Conservation (phyloP, 2,113 vertebrate species). For the Tragelaphus strepsiceros region DNA sequence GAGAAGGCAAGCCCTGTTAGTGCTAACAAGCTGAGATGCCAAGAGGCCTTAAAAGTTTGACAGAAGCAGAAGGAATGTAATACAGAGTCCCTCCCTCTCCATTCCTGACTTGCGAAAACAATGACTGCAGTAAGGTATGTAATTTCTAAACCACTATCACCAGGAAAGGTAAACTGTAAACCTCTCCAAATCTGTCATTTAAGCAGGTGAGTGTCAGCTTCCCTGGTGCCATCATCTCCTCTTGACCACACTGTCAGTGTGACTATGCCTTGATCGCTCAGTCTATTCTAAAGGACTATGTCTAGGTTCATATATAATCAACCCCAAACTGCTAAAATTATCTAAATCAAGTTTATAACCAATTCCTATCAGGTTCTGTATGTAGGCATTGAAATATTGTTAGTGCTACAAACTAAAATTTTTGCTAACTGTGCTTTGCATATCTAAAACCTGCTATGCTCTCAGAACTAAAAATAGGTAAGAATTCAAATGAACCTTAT, state of each 20-base stretch:
- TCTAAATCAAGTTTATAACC: not conserved
- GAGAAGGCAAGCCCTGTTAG: not conserved
- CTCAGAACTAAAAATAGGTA: not conserved
- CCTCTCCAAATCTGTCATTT: not conserved
- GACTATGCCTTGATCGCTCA: not conserved
- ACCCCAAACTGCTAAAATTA: not conserved
- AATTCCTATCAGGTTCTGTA: not conserved
- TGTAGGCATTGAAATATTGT: not conserved
- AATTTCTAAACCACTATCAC: not conserved
- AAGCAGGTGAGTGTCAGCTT: not conserved
- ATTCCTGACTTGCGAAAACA: not conserved
- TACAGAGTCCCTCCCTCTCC: not conserved
- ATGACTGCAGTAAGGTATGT: not conserved
- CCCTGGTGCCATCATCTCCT: not conserved
- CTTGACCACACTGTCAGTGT: not conserved
- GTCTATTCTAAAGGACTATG: not conserved
- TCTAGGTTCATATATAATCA: not conserved
- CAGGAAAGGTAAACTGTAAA: not conserved
- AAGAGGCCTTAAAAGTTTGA: not conserved
- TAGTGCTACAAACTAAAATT: not conserved
- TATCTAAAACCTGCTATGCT: not conserved
- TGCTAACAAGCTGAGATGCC: not conserved
- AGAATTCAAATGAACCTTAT: not conserved
- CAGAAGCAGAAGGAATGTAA: constrained; percentile 8
- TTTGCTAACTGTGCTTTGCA: not conserved